phyloP scores from a whole-genome alignment of 2,888 invertebrate genomes.

The Conomelus anceps region DNA sequence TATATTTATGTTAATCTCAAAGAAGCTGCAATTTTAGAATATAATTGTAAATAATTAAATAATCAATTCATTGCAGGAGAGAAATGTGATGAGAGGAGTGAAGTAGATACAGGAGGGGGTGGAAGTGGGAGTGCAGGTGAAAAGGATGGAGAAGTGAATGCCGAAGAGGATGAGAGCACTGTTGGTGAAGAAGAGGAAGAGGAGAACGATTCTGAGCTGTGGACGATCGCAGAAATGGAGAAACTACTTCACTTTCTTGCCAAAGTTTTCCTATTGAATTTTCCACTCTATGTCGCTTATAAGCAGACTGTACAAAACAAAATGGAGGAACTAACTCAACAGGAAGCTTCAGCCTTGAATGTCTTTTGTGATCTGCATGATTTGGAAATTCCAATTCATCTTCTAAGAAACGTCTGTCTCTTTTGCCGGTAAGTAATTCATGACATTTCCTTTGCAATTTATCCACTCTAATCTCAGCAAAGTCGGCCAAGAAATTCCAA shows the following conservation, averaged over 20 bases:
- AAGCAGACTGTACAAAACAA: conserved; percentile 56
- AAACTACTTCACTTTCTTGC: conserved; percentile 81
- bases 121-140: conserved; percentile 30
- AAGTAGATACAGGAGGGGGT: conserved; percentile 39
- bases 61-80: background rate
- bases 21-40: too few relatives aligned
- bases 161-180: conserved; percentile 1
- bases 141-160: conserved; percentile 1
- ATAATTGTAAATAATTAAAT: too few relatives aligned
- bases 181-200: conserved; percentile 24
- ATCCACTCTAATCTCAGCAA: too few relatives aligned
- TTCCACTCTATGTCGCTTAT: conserved; percentile 66
- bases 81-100: conserved; percentile 27
- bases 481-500: conserved; percentile 91
- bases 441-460: background rate
- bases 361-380: conserved; percentile 88
- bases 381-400: conserved; percentile 84
- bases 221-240: conserved; percentile 79
- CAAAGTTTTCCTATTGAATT: conserved; percentile 80
- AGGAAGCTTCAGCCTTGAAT: conserved; percentile 72
- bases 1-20: too few relatives aligned
- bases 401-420: conserved; percentile 84
- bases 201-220: conserved; percentile 44
- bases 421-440: conserved; percentile 62
- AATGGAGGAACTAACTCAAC: conserved; percentile 73